phyloP scores from a whole-genome alignment of 2,888 invertebrate species.

The Agonum fuliginosum region DNA sequence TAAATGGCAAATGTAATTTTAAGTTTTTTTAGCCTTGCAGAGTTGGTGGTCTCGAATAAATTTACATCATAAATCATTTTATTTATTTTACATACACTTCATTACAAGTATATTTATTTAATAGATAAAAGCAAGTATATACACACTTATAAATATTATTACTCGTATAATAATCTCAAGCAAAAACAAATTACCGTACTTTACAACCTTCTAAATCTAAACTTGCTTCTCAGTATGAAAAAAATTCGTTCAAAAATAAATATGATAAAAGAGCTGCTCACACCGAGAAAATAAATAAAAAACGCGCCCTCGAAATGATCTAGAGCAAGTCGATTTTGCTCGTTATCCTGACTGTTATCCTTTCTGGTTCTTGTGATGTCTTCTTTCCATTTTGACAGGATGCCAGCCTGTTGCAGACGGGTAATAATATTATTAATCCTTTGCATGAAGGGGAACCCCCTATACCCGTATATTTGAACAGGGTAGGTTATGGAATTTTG shows the following conservation, averaged over 20 bases:
- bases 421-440: constrained; percentile 20
- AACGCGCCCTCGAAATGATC: constrained; percentile 20
- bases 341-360: not conserved
- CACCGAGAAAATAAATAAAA: not conserved
- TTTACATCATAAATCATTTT: too few relatives aligned
- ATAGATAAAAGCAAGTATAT: constrained; percentile 9
- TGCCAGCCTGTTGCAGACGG: not conserved
- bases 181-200: not conserved
- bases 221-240: not conserved
- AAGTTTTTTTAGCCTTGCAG: too few relatives aligned
- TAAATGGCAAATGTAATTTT: too few relatives aligned
- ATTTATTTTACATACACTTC: constrained; percentile 4
- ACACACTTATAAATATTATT: not conserved
- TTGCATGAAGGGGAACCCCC: constrained; percentile 16
- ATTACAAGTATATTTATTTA: constrained; percentile 11
- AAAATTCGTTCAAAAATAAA: constrained; percentile 16
- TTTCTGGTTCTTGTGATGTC: not conserved
- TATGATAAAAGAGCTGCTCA: not conserved
- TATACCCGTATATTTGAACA: constrained; percentile 18
- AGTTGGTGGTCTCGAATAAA: too few relatives aligned
- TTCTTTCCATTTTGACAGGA: constrained; percentile 22
- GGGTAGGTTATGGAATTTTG: constrained; percentile 3
- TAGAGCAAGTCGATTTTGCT: not conserved
- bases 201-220: constrained; percentile 1
- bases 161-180: not conserved